These are phyloP conservation scores for Osmoderma eremita DNA, from an alignment of 2,888 invertebrate species.

Conservation along the genomic window DNA sequence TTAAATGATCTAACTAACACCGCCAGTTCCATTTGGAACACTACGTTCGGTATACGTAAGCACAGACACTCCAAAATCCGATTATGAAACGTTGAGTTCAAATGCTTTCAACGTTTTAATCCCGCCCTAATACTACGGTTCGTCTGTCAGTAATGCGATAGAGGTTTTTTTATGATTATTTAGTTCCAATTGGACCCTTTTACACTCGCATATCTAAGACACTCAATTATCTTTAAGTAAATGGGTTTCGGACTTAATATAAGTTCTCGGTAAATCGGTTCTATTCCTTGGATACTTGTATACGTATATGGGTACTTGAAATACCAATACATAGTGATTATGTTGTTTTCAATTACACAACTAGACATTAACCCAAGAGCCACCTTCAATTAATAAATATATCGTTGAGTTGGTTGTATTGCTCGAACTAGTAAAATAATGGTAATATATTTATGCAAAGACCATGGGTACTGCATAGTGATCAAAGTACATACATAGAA, in stretches of 20 bases:
- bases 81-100: background rate
- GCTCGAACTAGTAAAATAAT: no score
- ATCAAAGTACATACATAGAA: no score
- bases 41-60: background rate
- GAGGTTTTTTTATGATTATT: constrained; percentile 28
- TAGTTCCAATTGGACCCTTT: constrained; percentile 24
- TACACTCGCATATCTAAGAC: constrained; percentile 11
- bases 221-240: constrained; percentile 30
- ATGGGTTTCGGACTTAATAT: constrained; percentile 17
- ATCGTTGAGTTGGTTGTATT: no score
- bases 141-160: constrained; percentile 11
- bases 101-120: background rate
- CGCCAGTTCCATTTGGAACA: no score
- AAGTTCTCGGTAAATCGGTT: constrained; percentile 15
- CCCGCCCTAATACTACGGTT: background rate
- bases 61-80: background rate
- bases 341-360: background rate
- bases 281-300: constrained; percentile 3
- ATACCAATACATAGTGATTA: background rate
- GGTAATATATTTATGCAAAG: no score
- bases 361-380: no score
- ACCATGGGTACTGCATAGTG: no score
- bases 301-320: constrained; percentile 18
- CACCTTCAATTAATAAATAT: no score
- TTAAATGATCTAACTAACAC: no score